Conservation (phyloP, 2,888 invertebrate species). For the Busseola fusca region DNA sequence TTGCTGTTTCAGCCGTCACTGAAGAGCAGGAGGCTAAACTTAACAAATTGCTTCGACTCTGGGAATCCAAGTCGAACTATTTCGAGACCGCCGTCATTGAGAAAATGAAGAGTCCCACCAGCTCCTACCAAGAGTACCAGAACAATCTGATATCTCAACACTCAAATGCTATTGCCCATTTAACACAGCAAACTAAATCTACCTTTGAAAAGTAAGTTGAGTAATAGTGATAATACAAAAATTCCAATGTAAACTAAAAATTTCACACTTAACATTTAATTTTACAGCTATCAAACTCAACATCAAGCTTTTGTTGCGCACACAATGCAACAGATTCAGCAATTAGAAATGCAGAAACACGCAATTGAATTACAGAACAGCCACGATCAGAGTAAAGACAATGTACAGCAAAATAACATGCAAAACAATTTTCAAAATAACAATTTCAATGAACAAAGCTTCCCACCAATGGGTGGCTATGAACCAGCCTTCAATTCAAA, state of each 20-base stretch:
- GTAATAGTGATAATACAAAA: background rate
- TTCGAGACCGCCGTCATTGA: constrained; percentile 94
- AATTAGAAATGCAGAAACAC: constrained; percentile 94
- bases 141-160: constrained; percentile 94
- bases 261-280: constrained; percentile 2
- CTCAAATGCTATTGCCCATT: constrained; percentile 92
- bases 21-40: constrained; percentile 97
- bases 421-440: constrained; percentile 76
- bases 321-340: constrained; percentile 96
- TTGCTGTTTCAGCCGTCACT: constrained; percentile 91
- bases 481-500: constrained; percentile 78
- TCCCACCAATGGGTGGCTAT: constrained; percentile 74
- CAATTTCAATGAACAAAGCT: constrained; percentile 79
- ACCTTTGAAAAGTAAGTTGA: constrained; percentile 93
- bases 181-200: constrained; percentile 94
- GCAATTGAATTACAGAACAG: constrained; percentile 88
- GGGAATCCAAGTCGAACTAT: constrained; percentile 98
- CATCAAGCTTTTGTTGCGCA: constrained; percentile 98
- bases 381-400: constrained; percentile 78
- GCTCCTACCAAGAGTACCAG: constrained; percentile 97
- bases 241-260: background rate
- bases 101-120: constrained; percentile 95
- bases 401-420: constrained; percentile 73
- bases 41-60: constrained; percentile 97
- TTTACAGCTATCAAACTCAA: constrained; percentile 94